These are phyloP conservation scores for Rostratula benghalensis DNA, from an alignment of 2,113 vertebrate genomes.

Conservation along the genomic window DNA sequence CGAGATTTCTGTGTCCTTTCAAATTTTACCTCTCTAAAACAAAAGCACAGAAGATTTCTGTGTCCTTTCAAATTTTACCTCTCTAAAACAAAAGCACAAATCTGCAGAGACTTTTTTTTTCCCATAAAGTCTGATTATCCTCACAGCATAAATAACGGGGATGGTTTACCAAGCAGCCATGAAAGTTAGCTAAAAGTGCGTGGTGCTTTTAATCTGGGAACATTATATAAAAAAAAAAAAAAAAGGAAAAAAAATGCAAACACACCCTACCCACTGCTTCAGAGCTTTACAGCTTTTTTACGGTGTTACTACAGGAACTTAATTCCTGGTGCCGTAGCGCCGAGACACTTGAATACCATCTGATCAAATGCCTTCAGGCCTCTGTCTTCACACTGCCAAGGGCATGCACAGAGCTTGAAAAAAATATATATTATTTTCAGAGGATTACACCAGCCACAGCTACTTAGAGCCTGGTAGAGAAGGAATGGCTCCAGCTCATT, in stretches of 20 bases:
- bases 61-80: not conserved
- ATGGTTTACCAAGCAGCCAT: not conserved
- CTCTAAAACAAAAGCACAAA: not conserved
- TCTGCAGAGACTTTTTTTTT: not conserved
- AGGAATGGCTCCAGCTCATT: not conserved
- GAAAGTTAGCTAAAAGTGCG: not conserved
- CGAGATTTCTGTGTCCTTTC: not conserved
- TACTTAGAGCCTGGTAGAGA: constrained; percentile 26
- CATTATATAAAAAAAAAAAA: not conserved
- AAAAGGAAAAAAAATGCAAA: not conserved
- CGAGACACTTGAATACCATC: not conserved
- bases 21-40: not conserved
- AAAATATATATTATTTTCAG: not conserved
- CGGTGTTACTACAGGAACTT: not conserved
- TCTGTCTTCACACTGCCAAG: not conserved
- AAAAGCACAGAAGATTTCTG: no score
- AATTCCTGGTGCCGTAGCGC: not conserved
- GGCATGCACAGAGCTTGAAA: not conserved
- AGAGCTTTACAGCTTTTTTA: not conserved
- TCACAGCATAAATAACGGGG: not conserved
- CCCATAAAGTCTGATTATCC: not conserved
- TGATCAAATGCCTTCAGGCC: constrained; percentile 32
- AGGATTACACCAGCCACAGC: constrained; percentile 41
- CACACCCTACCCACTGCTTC: not conserved
- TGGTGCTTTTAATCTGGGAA: not conserved